Evolutionary conservation across 2,113 vertebrate species (phyloP), one percentile per base, ranked within the genome.

Genomic region (Catagonus wagneri): DNA sequence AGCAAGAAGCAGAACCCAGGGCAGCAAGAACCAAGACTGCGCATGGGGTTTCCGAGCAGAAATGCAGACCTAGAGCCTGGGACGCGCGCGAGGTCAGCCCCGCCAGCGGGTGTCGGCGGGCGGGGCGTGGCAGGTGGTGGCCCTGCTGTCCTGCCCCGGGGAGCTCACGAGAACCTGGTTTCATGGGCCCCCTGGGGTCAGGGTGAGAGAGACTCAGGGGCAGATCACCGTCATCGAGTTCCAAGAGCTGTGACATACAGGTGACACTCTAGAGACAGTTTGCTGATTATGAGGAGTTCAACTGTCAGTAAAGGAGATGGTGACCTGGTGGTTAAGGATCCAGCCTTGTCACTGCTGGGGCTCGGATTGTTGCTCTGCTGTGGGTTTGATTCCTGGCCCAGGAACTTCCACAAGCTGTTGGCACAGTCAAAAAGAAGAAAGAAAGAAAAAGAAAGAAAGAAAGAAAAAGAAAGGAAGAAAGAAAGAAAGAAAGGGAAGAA

Each of bases 361-460:
- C 44, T 44, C 44, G 8, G 44, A 8, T 44, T 44, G 44, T 8
- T 44, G 44, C 44, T 44, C 5, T 44, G 44, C 5, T 44, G 44
- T 44, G 44, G 44, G 44, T 44, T 44, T 44, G 44, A 44, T 44
- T 44, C 44, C 44, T 44, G 44, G 44, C 44, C 44, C 44, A 44
- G 44, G 44, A 44, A 44, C 44, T 44, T 44, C 44, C 44, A 44
- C 44, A 8, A 6, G 44, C 44, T 44, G 44, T 8, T 44, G 44
- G 44, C 44, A 44, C 44, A 44, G 44, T 8, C 44, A 44, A 44
- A 44, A 44, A 44, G 90, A 72, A 79, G 27, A 39, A 39, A 83
- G 20, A 94, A 75, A 84, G 23, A n/a, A n/a, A 93, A 72, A 79
- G 27, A 39, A 39, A 83, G 20, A 94, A 75, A 84, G 23, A 93